Base-by-base conservation (phyloP, 2,888 invertebrate species). In the Mactromeris polynyma region DNA sequence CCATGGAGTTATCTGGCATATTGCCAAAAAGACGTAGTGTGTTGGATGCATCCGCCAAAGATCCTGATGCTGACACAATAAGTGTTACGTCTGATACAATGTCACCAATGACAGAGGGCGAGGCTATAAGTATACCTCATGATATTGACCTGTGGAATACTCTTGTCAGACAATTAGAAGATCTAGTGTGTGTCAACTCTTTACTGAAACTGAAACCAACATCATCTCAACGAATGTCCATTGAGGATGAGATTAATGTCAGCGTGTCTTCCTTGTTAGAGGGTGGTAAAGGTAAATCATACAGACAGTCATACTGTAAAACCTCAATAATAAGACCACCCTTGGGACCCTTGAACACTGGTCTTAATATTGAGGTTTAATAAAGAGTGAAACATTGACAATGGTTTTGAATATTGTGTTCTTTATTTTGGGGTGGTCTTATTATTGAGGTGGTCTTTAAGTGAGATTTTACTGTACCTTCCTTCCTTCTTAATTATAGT, bases 111-210 rank as follows among this genome's bases (percentile, higher is more conserved):
- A 40, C 98, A 98, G 77, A 99, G 98, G 98, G 98, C 98, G 98
- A 98, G 98, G 98, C 96, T 98, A 98, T 6, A 51, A n/a, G n/a
- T n/a, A n/a, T 84, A 46, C 98, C 98, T 1, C 98, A 98, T 93
- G 99, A 99, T 96, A 98, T 98, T 94, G 98, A 98, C 73, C 98
- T 98, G 95, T 99, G 99, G 98, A 98, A 98, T 26, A 97, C 98
- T 81, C 97, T 99, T 0, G 98, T 98, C 69, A 98, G 98, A 85
- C 99, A 99, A 97, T 97, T 99, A 79, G 99, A 99, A 96, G 99
- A 99, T 96, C 98, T 98, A 2, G 98, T 98, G 2, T 97, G 98
- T 85, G 89, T 96, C 31, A 97, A 93, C 86, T 93, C 94, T 81
- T 93, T 96, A 40, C 93, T 96, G 7, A 93, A 94, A 42, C 64